A percentile compares a stretch with the other conserved stretches of the same genome.
These are phyloP conservation scores for Pseudomugil gertrudae DNA, from an alignment of 2,797 vertebrate species.

Conservation along the genomic window DNA sequence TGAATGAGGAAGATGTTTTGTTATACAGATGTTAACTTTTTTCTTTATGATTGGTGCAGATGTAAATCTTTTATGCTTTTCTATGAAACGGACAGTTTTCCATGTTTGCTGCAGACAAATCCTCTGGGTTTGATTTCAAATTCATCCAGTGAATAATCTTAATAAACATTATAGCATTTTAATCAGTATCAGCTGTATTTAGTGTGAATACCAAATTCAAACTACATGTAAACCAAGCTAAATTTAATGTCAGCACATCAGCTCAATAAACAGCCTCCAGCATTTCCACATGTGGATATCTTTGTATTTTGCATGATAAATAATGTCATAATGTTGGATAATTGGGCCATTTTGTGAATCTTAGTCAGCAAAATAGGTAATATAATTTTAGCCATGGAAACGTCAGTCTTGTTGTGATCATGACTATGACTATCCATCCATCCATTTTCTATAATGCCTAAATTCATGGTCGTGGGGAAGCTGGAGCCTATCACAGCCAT, in stretches of 20 bases:
- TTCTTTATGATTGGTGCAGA: no score
- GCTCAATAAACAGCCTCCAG: not conserved
- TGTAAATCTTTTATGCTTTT: no score
- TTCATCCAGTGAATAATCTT: not conserved
- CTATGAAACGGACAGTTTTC: no score
- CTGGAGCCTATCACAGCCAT: no score
- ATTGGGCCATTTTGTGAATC: not conserved
- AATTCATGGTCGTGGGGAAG: no score
- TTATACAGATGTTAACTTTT: no score
- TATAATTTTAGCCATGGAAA: not conserved
- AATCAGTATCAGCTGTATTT: constrained; percentile 4
- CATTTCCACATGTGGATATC: not conserved
- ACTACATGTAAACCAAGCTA: not conserved
- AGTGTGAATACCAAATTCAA: not conserved
- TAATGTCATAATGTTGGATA: not conserved
- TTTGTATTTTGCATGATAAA: not conserved
- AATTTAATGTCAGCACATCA: not conserved
- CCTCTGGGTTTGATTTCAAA: not conserved
- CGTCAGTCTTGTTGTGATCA: no score
- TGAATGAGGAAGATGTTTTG: not conserved
- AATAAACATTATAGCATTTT: not conserved
- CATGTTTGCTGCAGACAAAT: no score
- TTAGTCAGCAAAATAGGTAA: not conserved
- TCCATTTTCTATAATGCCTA: no score
- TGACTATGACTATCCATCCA: no score